These are phyloP conservation scores for Microtus oregoni DNA, from an alignment of 2,113 vertebrate genomes.

Conservation along the genomic window DNA sequence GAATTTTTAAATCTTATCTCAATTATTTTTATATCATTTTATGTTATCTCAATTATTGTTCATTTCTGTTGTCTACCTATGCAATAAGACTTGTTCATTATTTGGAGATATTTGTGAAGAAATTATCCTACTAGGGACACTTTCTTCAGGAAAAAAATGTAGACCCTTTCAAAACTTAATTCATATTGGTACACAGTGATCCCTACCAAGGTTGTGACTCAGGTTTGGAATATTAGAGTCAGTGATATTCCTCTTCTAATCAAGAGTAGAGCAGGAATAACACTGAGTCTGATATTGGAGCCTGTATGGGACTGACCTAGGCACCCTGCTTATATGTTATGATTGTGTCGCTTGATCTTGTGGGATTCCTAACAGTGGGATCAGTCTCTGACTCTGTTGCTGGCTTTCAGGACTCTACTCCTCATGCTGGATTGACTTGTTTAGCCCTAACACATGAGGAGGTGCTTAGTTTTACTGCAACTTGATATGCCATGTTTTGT, in stretches of 20 bases:
- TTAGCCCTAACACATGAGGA: not conserved
- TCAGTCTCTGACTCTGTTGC: not conserved
- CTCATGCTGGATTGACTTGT: not conserved
- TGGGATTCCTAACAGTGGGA: not conserved
- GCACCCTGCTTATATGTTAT: not conserved
- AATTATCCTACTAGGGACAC: not conserved
- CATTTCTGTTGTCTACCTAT: constrained; percentile 15
- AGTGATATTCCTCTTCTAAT: not conserved
- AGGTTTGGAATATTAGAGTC: not conserved
- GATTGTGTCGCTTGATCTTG: not conserved
- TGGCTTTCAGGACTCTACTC: not conserved
- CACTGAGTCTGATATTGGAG: not conserved
- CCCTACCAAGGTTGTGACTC: not conserved
- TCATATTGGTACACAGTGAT: not conserved
- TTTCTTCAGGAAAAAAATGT: constrained; percentile 24
- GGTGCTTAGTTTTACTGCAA: not conserved
- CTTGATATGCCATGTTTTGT: not conserved
- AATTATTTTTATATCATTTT: not conserved
- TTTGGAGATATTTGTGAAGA: constrained; percentile 33
- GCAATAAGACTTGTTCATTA: constrained; percentile 30
- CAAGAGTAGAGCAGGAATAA: not conserved
- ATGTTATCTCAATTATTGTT: not conserved
- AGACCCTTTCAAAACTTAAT: constrained; percentile 16
- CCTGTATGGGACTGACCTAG: not conserved
- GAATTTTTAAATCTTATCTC: constrained; percentile 2